Percentiles rank a stretch among this genome's conserved stretches.
These are phyloP conservation scores for Cerceris rybyensis DNA, from an alignment of 2,888 invertebrate genomes.

Conservation along the genomic window DNA sequence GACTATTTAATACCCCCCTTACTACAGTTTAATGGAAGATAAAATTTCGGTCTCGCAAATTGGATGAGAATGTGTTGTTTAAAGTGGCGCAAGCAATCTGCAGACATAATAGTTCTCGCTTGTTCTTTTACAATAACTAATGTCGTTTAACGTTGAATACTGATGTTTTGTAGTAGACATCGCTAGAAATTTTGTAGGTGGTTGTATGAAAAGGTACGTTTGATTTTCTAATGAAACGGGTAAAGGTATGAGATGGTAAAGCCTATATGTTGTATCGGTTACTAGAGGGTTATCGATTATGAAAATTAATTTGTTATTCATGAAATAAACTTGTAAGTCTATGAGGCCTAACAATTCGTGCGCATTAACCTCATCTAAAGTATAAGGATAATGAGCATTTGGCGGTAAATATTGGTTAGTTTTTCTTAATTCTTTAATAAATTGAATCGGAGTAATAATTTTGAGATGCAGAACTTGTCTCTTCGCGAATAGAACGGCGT, in stretches of 20 bases:
- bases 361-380: conserved; percentile 14
- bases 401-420: conserved; percentile 2
- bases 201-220: too few species aligned
- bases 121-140: conserved; percentile 12
- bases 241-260: conserved; percentile 5
- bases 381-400: conserved; percentile 16
- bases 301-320: conserved; percentile 17
- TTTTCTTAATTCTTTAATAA: conserved; percentile 15
- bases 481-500: conserved; percentile 30
- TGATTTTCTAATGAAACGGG: neutral
- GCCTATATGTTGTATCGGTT: neutral
- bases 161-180: too few species aligned
- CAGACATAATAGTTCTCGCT: conserved; percentile 8
- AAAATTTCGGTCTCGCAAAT: too few species aligned
- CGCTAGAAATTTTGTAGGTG: too few species aligned
- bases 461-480: conserved; percentile 19
- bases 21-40: neutral
- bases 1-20: too few species aligned
- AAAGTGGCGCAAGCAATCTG: neutral
- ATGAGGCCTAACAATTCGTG: conserved; percentile 11
- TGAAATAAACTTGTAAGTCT: conserved; percentile 24
- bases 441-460: conserved; percentile 20
- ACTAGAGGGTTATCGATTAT: conserved; percentile 25
- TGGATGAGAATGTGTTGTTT: too few species aligned
- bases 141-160: too few species aligned